phyloP scores from a whole-genome alignment of 2,797 vertebrate species.

The Neosilurus mollespiculum region DNA sequence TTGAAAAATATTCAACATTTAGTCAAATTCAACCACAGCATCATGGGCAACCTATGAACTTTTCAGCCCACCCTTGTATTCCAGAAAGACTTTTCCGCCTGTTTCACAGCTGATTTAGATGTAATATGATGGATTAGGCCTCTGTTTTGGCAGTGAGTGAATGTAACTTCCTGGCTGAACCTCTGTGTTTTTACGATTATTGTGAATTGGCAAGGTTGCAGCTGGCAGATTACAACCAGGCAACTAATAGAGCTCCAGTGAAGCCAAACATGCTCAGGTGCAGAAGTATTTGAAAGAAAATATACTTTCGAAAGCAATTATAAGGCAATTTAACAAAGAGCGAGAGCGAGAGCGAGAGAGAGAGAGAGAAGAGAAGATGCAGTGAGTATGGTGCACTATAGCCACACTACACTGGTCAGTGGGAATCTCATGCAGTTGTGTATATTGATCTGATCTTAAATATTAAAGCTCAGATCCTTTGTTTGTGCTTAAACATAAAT shows the following conservation, averaged over 20 bases:
- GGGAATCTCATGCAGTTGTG: slow-evolving; percentile 37
- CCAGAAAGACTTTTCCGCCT: too few species aligned
- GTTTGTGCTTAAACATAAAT: not conserved
- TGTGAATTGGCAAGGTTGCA: slow-evolving; percentile 39
- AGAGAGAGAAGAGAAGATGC: not conserved
- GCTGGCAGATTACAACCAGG: slow-evolving; percentile 51
- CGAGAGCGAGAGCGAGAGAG: not conserved
- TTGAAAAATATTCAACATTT: too few species aligned
- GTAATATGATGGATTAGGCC: slow-evolving; percentile 59
- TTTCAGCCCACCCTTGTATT: too few species aligned
- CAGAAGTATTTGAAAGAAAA: not conserved
- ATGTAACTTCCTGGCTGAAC: slow-evolving; percentile 42
- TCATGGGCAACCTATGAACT: too few species aligned
- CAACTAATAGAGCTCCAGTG: slow-evolving; percentile 43
- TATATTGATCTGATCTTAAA: slow-evolving; percentile 16
- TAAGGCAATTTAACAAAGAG: not conserved
- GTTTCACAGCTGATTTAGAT: slow-evolving; percentile 52
- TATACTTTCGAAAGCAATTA: not conserved
- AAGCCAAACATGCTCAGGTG: not conserved
- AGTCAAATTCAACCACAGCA: too few species aligned
- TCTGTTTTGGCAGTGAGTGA: slow-evolving; percentile 35
- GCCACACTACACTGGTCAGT: not conserved
- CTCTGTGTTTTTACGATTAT: slow-evolving; percentile 42
- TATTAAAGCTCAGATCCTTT: slow-evolving; percentile 17
- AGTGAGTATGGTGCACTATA: not conserved